Evolutionary conservation across 2,797 vertebrate genomes (phyloP).

Genomic region (Prunella strophiata): DNA sequence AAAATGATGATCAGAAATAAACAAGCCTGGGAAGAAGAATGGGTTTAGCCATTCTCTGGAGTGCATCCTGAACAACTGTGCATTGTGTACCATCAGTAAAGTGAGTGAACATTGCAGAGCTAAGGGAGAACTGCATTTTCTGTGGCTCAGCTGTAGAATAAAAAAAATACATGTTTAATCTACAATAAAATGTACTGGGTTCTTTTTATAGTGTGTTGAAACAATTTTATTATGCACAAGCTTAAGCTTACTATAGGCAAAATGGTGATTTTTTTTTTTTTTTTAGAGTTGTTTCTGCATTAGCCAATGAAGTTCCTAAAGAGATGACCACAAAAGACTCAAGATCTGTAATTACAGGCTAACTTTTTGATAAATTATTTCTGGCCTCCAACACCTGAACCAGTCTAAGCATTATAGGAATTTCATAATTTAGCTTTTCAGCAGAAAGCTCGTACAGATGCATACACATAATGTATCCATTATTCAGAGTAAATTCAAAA

Average conservation of each 20-base stretch:
- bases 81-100: neutral
- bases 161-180: neutral
- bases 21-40: neutral
- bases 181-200: conserved; percentile 3
- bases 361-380: neutral
- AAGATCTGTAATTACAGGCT: neutral
- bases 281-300: neutral
- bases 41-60: neutral
- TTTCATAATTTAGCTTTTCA: neutral
- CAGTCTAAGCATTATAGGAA: neutral
- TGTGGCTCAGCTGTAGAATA: neutral
- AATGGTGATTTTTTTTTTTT: neutral
- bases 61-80: accelerated
- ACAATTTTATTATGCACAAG: conserved; percentile 33
- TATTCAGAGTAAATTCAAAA: neutral
- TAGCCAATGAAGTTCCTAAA: neutral
- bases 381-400: neutral
- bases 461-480: neutral
- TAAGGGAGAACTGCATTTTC: neutral
- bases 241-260: neutral
- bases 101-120: neutral
- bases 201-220: conserved; percentile 17
- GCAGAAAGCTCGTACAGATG: neutral
- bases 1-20: neutral
- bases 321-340: neutral